Evolutionary conservation across 2,797 vertebrate species (phyloP), one percentile per base, ranked within the genome.

Genomic region (Eupleurogrammus muticus): DNA sequence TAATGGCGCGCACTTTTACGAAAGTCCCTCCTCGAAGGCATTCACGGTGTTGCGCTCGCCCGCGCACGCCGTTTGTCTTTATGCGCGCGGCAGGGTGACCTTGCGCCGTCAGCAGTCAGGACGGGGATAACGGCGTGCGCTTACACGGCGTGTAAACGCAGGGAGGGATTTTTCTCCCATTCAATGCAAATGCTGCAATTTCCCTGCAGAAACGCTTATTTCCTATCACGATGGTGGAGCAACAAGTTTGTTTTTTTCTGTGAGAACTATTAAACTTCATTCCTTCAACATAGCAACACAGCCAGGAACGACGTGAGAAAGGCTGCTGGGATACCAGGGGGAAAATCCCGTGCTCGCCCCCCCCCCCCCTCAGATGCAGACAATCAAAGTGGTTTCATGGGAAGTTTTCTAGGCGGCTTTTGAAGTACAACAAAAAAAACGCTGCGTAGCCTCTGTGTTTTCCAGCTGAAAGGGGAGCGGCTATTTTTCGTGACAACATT

Each of bases 401-500:
- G 77, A 86, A 80, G 75, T 91, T 87, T 90, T 83, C 76, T 44
- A 75, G 69, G 83, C 75, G 61, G 79, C 87, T 90, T n/a, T 91
- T 91, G 87, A 92, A 88, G 89, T 82, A 73, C 76, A 40, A 63
- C 32, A 42, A n/a, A n/a, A n/a, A n/a, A n/a, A n/a, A n/a, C n/a
- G 77, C 83, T 59, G 74, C 66, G 28, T 32, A 64, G 84, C 70
- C 70, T 85, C 74, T 80, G 76, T 75, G 70, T 78, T n/a, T 86
- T 87, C 83, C 83, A 13, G 69, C 79, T 87, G 75, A 86, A 88
- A 84, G 74, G 76, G 72, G 74, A 83, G 82, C 77, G 82, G 80
- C 83, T 77, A 79, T 88, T 89, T 90, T 80, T 81, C n/a, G 83
- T 86, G 75, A 89, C 87, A 90, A 84, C 79, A 80, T 86, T 87